A percentile compares a stretch with the other conserved stretches of the same genome.
Evolutionary conservation across 2,797 vertebrate genomes (phyloP).

Genomic region (Acrossocheilus fasciatus): DNA sequence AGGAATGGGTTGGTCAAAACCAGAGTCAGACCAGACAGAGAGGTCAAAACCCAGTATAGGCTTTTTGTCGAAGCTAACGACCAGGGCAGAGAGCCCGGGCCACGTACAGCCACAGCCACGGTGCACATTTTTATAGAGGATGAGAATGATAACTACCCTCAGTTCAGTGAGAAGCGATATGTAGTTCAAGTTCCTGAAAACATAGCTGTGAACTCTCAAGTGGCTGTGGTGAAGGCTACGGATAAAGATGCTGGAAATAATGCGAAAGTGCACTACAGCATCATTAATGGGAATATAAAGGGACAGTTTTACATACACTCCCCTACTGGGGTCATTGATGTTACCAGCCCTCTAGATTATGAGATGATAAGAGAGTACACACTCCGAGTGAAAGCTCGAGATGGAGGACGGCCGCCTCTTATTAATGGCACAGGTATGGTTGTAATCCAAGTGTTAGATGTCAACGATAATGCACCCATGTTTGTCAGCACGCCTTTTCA

Average conservation of each 20-base stretch:
- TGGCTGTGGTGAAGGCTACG: constrained; percentile 84
- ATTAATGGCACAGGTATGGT: constrained; percentile 88
- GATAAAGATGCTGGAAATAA: constrained; percentile 86
- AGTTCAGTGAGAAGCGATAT: constrained; percentile 88
- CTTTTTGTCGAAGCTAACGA: constrained; percentile 88
- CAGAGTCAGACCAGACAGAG: constrained; percentile 79
- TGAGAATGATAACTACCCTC: constrained; percentile 89
- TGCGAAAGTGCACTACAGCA: constrained; percentile 87
- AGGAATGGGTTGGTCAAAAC: constrained; percentile 85
- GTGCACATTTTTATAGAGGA: constrained; percentile 87
- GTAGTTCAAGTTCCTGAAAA: constrained; percentile 85
- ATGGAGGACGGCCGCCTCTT: constrained; percentile 86
- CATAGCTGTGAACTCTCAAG: constrained; percentile 77
- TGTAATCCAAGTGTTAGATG: constrained; percentile 85
- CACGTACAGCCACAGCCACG: constrained; percentile 82
- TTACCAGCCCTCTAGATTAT: constrained; percentile 87
- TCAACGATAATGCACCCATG: constrained; percentile 89
- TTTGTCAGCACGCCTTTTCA: constrained; percentile 92
- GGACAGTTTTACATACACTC: constrained; percentile 91
- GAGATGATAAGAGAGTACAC: constrained; percentile 87
- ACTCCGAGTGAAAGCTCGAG: constrained; percentile 87
- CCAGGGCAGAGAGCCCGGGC: constrained; percentile 86
- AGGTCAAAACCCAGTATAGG: constrained; percentile 78
- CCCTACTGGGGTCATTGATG: constrained; percentile 83
- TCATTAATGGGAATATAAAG: constrained; percentile 86